Conservation (phyloP, 2,888 invertebrate species). For the Caprella mutica region DNA sequence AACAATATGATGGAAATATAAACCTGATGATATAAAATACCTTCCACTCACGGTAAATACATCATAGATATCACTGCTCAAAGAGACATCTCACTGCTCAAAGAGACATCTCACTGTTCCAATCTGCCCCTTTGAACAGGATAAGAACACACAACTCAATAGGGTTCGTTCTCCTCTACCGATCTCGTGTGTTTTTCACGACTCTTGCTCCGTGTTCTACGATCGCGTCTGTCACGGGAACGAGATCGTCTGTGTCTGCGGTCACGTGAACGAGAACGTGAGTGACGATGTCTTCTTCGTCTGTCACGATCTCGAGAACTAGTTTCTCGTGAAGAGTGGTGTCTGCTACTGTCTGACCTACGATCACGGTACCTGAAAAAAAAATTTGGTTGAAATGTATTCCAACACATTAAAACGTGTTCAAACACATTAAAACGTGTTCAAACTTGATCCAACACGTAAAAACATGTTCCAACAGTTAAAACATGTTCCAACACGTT, state of each 20-base stretch:
- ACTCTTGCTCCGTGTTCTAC: slow-evolving; percentile 25
- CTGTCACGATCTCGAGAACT: slow-evolving; percentile 33
- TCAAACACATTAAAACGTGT: too few species aligned
- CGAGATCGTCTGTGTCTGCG: slow-evolving; percentile 5
- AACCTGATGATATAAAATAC: background rate
- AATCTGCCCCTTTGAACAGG: too few species aligned
- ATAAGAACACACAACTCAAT: background rate
- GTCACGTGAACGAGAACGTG: slow-evolving; percentile 6
- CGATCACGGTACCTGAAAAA: slow-evolving; percentile 38
- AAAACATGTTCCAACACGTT: too few species aligned
- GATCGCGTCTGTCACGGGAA: slow-evolving; percentile 12
- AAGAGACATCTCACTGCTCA: too few species aligned
- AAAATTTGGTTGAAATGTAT: too few species aligned
- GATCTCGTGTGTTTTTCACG: slow-evolving; percentile 15
- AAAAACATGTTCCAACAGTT: too few species aligned
- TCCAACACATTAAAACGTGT: too few species aligned
- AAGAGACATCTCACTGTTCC: too few species aligned
- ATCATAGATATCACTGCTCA: too few species aligned
- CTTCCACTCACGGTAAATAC: background rate
- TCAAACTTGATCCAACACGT: too few species aligned
- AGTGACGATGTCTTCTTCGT: slow-evolving; percentile 7
- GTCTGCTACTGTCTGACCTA: slow-evolving; percentile 38
- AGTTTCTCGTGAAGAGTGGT: slow-evolving; percentile 48
- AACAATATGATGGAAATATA: background rate
- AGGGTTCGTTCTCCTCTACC: background rate